Base-by-base conservation (phyloP, 2,113 vertebrate genomes). In the Oryzias melastigma region DNA sequence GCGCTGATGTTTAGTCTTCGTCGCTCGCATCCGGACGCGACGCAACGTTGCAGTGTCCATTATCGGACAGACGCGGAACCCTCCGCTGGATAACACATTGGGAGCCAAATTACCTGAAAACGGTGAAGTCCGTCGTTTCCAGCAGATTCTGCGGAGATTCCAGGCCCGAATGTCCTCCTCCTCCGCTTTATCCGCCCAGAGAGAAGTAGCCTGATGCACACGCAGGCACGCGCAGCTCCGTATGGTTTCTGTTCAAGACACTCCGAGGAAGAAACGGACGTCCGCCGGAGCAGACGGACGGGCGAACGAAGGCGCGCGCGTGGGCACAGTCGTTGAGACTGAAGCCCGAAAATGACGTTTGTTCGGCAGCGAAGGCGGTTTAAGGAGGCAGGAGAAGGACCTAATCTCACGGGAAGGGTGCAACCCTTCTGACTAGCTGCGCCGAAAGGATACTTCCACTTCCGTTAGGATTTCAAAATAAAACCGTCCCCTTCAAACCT, bases 91-190 rank as follows among this genome's bases (percentile, higher is more conserved):
- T 17, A 27, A 7, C 35, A 17, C 18, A 25, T 44, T 43, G 2
- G 17, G 24, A 10, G 44, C 48, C 14, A 12, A 48, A 52, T 84
- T 85, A 92, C 92, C 91, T 90, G 84, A 78, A 82, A 89, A 75
- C 43, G 54, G 48, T 77, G 66, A 74, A 83, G 74, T 73, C 73
- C 66, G 80, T 77, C 58, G 82, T 80, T 87, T 72, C 50, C 20
- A 78, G 68, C 60, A 72, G 85, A 82, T 47, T 68, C 68, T 64
- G 80, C 85, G 85, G 81, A 84, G 83, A 85, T 80, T 78, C 79
- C 81, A 85, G 90, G 89, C 90, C 88, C 91, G 88, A 90, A 83
- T 88, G 82, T 85, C 83, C 62, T 78, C 81, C 80, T 78, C 81
- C 80, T 84, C 82, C 62, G 83, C 67, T 84, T 82, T 84, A 85